phyloP scores from a whole-genome alignment of 2,113 vertebrate species.

The Climacteris rufus region DNA sequence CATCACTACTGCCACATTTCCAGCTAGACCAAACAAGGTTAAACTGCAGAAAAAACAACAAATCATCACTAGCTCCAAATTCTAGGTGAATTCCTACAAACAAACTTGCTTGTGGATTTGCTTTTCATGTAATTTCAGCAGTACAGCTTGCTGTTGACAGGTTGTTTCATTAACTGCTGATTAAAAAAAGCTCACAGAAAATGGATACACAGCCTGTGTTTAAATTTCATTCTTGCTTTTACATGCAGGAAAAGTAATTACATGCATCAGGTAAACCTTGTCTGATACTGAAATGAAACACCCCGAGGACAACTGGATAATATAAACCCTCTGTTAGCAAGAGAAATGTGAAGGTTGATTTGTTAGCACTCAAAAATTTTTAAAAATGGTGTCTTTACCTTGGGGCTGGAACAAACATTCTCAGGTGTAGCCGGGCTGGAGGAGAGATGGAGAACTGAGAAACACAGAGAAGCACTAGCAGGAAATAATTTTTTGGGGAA shows the following conservation, averaged over 20 bases:
- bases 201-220: background rate
- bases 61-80: constrained; percentile 21
- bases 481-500: background rate
- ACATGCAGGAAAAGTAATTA: constrained; percentile 24
- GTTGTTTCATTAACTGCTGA: constrained; percentile 35
- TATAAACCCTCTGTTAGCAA: background rate
- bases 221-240: constrained; percentile 32
- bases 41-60: constrained; percentile 46
- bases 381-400: background rate
- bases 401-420: background rate
- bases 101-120: background rate
- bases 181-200: constrained; percentile 9
- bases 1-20: constrained; percentile 19
- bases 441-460: background rate
- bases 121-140: constrained; percentile 19
- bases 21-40: constrained; percentile 61
- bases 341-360: constrained; percentile 2
- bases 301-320: constrained; percentile 1
- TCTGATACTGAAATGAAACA: constrained; percentile 30
- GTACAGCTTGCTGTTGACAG: constrained; percentile 35
- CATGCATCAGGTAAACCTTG: background rate
- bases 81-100: constrained; percentile 36
- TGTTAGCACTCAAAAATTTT: background rate
- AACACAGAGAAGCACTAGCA: background rate
- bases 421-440: background rate